Conservation (phyloP, 2,888 invertebrate species). For the Elysia crispata region DNA sequence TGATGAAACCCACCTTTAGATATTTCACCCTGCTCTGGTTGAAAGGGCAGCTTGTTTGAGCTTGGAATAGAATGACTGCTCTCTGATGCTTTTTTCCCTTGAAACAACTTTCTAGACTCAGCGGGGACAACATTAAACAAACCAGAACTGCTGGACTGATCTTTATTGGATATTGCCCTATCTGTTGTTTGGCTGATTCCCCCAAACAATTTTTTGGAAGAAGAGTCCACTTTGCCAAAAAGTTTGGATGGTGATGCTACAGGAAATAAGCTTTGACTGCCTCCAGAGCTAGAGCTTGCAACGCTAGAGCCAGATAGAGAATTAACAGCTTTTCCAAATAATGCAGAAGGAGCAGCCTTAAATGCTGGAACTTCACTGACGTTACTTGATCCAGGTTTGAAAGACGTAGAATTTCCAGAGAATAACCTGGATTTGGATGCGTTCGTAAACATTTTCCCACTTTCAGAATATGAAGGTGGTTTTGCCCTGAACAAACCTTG, state of each 20-base stretch:
- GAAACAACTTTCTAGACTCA: too few species aligned
- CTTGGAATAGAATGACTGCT: too few species aligned
- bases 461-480: too few species aligned
- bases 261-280: slow-evolving; percentile 2
- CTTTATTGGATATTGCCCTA: too few species aligned
- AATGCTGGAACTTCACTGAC: slow-evolving; percentile 1
- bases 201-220: background rate
- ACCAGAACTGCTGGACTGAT: too few species aligned
- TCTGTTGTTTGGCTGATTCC: too few species aligned
- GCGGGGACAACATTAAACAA: too few species aligned
- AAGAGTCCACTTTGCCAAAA: slow-evolving; percentile 7
- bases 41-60: too few species aligned
- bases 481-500: background rate
- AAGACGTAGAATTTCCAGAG: background rate
- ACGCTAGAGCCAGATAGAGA: background rate
- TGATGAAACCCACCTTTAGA: background rate
- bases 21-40: background rate
- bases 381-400: background rate
- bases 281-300: background rate
- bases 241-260: background rate
- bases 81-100: too few species aligned
- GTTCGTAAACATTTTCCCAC: background rate
- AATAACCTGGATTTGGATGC: background rate
- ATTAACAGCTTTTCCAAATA: slow-evolving; percentile 10
- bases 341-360: background rate